Base-by-base conservation (phyloP, 2,888 invertebrate species). In the Linnaemya tessellans region DNA sequence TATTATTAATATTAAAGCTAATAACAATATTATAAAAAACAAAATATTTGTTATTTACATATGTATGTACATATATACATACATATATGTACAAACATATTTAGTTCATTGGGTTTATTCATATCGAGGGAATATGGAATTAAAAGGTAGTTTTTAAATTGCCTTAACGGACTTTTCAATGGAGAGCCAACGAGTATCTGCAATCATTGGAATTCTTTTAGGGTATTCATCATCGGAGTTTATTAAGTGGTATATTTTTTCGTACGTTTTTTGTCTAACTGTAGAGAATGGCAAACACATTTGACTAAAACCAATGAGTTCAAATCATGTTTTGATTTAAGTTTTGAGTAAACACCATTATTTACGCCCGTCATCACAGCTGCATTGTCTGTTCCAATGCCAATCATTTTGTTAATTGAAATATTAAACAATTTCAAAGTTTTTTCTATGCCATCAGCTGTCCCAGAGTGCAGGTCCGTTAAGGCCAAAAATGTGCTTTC, bases 121-220 rank as follows among this genome's bases (percentile, higher is more conserved):
- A n/a, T n/a, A n/a, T n/a, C n/a, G n/a, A n/a, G n/a, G n/a, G n/a
- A n/a, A n/a, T n/a, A n/a, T n/a, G n/a, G n/a, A n/a, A n/a, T n/a
- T n/a, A n/a, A n/a, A n/a, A n/a, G n/a, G n/a, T n/a, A 77, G 43
- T 67, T 77, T 77, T 20, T 49, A 74, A 74, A 75, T 51, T 60
- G 64, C 38, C 15, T 64, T 75, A 49, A 75, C 38, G 9, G 64
- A 46, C 30, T 75, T 75, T 75, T 78, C 58, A 35, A 78, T 78
- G n/a, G 78, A 78, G 3, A 78, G 49, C 78, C 67, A 78, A 30
- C 67, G 68, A 18, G 78, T 68, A 22, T 78, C 67, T 46, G 78
- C 41, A 13, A 78, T 78, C 67, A 78, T 43, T 15, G 67, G 78
- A 64, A 78, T 43, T 60, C 35, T 68, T 25, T 43, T n/a, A 5